Evolutionary conservation across 2,888 invertebrate genomes (phyloP).

Genomic region (Xestia c-nigrum): DNA sequence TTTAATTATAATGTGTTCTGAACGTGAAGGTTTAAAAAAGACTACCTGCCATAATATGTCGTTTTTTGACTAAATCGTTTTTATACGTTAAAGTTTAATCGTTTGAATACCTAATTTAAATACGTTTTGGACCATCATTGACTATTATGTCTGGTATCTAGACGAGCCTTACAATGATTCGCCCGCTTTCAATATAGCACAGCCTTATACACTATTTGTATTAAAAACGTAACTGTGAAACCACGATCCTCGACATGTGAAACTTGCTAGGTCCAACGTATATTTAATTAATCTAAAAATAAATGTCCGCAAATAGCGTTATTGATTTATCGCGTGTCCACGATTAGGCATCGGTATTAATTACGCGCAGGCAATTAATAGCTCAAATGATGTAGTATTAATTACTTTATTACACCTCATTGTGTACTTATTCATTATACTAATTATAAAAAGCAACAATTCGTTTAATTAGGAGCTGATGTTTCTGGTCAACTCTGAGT

Average conservation of each 20-base stretch:
- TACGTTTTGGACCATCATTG: background rate
- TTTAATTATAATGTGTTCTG: too few species aligned
- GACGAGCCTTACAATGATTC: background rate
- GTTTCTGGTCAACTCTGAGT: background rate
- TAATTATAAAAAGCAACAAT: conserved; percentile 7
- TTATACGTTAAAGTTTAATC: background rate
- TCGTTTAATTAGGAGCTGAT: background rate
- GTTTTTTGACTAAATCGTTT: background rate
- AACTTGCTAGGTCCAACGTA: conserved; percentile 6
- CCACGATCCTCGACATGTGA: conserved; percentile 21
- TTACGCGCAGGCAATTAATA: conserved; percentile 36
- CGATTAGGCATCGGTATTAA: conserved; percentile 37
- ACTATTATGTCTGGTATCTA: background rate
- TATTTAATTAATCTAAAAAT: conserved; percentile 36
- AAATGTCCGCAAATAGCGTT: conserved; percentile 47
- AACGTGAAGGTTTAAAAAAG: too few species aligned
- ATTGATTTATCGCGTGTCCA: conserved; percentile 50
- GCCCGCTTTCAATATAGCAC: background rate
- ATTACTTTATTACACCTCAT: conserved; percentile 18
- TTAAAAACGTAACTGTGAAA: conserved; percentile 40
- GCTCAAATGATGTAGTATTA: conserved; percentile 8
- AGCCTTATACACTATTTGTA: conserved; percentile 26
- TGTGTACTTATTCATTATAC: conserved; percentile 15
- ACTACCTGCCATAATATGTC: background rate
- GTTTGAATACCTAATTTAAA: background rate